Percentiles rank a stretch among this genome's conserved stretches.
phyloP scores from a whole-genome alignment of 2,797 vertebrate genomes.

The Syngnathus rostellatus region DNA sequence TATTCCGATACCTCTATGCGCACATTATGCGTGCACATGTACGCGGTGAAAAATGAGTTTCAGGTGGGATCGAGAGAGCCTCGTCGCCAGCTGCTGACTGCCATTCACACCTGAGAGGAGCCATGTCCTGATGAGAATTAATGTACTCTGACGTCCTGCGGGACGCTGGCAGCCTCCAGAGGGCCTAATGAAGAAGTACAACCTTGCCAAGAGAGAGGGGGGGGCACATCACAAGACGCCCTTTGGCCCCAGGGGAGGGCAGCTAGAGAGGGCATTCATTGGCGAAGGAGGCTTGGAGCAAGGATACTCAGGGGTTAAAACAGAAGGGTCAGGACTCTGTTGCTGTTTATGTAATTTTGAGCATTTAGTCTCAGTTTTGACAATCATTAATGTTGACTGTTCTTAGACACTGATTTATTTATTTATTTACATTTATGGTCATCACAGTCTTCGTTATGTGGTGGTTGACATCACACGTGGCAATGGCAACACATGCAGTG shows the following conservation, averaged over 20 bases:
- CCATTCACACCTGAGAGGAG: constrained; percentile 87
- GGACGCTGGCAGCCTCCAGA: constrained; percentile 75
- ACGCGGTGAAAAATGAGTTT: constrained; percentile 77
- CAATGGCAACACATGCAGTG: no score
- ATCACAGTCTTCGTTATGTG: neutral
- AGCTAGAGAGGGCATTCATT: constrained; percentile 49
- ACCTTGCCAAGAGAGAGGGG: constrained; percentile 63
- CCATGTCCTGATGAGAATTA: constrained; percentile 87
- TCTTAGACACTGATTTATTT: neutral
- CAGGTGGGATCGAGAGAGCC: constrained; percentile 76
- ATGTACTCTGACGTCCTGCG: constrained; percentile 85
- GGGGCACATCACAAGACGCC: constrained; percentile 55
- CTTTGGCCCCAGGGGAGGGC: constrained; percentile 54
- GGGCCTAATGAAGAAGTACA: constrained; percentile 81
- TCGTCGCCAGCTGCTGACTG: constrained; percentile 82
- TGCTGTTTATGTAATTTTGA: neutral
- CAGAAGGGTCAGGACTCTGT: constrained; percentile 16
- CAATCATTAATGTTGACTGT: neutral
- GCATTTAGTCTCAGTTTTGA: neutral
- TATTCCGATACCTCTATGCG: constrained; percentile 6
- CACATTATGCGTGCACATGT: constrained; percentile 39
- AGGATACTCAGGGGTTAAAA: constrained; percentile 44
- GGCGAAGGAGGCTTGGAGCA: constrained; percentile 41
- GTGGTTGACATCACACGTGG: neutral
- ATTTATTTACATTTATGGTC: neutral